Base-by-base conservation (phyloP, 2,797 vertebrate genomes). In the Coregonus ussuriensis region DNA sequence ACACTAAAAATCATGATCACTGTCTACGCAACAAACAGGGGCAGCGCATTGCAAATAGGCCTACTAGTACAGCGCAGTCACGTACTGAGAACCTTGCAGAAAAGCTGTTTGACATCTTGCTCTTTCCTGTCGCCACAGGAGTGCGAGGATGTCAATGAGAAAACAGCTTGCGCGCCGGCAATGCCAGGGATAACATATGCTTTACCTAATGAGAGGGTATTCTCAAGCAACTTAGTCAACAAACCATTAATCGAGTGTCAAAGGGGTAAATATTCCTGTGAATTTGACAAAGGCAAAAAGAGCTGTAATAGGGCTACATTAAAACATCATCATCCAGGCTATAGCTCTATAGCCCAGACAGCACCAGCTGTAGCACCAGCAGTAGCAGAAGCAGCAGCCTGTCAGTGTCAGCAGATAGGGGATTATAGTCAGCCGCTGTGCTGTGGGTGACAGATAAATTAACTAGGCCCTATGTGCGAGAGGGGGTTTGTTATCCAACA, bases 241-340 rank as follows among this genome's bases (percentile, higher is more conserved):
- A 86, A 90, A 92, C 90, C 92, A 87, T 92, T 93, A 91, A 89
- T 68, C 0, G 51, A 35, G 82, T 89, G 91, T 92, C 88, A 66
- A 80, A 35, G 65, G 84, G 84, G 88, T 92, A 93, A 94, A 89
- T 69, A 56, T 86, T 87, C 74, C 84, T 76, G 75, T 62, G 79
- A 79, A 86, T 86, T 88, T 93, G 84, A 90, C 77, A 83, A 88
- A 86, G 85, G 86, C 72, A 66, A 88, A 89, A 89, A 86, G 79
- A 18, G 88, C 89, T 75, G 81, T 76, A 75, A 85, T 78, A 68
- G 83, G 41, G 41, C 41, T 83, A 81, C 92, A 93, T 95, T 93
- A 92, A 89, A 88, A 77, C 86, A 88, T 85, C 91, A 87, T 77
- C 82, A 87, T 77, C 83, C 82, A 41, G 74, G 72, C 76, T 63